phyloP scores from a whole-genome alignment of 2,113 vertebrate genomes.

The Tapirus terrestris region DNA sequence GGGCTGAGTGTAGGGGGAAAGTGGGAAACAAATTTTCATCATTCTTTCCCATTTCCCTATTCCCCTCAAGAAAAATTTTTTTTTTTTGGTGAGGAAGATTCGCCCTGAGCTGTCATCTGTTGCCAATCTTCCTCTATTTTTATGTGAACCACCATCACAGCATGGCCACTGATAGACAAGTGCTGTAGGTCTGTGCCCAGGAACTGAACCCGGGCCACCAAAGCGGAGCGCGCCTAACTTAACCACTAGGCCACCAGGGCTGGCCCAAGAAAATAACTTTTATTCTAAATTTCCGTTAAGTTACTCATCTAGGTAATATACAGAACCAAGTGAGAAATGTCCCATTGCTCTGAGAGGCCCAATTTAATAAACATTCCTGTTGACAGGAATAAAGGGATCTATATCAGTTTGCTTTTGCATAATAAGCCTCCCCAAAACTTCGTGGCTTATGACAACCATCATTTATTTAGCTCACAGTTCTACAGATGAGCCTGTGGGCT shows the following conservation, averaged over 20 bases:
- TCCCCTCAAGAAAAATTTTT: conserved; percentile 14
- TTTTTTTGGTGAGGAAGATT: not conserved
- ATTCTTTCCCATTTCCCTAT: not conserved
- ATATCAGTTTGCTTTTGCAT: not conserved
- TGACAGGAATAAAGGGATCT: not conserved
- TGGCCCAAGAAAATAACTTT: not conserved
- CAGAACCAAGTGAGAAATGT: not conserved
- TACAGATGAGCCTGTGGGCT: not conserved
- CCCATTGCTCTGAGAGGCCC: not conserved
- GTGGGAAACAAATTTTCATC: conserved; percentile 16
- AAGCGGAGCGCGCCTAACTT: too few species aligned
- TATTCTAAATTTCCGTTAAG: not conserved
- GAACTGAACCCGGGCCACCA: too few species aligned
- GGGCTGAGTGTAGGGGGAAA: not conserved
- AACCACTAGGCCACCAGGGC: too few species aligned
- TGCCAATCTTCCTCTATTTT: too few species aligned
- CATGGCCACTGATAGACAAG: too few species aligned
- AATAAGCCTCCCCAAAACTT: not conserved
- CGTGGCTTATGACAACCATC: not conserved
- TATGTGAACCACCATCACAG: too few species aligned
- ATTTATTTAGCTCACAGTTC: not conserved
- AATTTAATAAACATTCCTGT: not conserved
- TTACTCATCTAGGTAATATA: not conserved
- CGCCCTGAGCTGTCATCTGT: too few species aligned
- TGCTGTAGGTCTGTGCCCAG: too few species aligned